Base-by-base conservation (phyloP, 1,140 invertebrate genomes). In the Epicauta chinensis region DNA sequence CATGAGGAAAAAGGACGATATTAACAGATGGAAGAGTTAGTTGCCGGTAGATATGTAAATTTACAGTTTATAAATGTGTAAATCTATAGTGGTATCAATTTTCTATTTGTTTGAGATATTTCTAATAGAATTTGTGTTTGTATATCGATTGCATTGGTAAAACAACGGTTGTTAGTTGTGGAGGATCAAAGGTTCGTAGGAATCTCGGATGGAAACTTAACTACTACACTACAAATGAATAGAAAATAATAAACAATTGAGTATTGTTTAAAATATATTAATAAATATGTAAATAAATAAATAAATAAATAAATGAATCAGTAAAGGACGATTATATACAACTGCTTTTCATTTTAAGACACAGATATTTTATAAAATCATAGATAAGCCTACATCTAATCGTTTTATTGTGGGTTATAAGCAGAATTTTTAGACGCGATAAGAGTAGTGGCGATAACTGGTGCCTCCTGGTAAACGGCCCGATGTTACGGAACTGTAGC, bases 371-470 rank as follows among this genome's bases (percentile, higher is more conserved):
- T 44, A 44, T 29, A 44, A 44, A 44, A 44, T 44, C 7, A 7
- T 23, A 5, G 7, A 23, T 23, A n/a, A n/a, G n/a, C n/a, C 38
- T 40, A 23, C 29, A 41, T n/a, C 17, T 43, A 43, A 43, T n/a
- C 41, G 41, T 30, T 41, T n/a, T n/a, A 43, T 13, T 30, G 6
- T 10, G 41, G 14, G 6, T 34, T 34, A 34, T 3, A 34, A n/a
- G 10, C 17, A 31, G 3, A 16, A n/a, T n/a, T n/a, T 59, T 79
- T 86, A 91, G 65, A 90, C 84, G 71, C 86, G 84, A 75, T 90
- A 90, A 58, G 86, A 87, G 72, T 81, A 91, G 71, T 90, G 87
- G 56, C 87, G 84, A 70, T 89, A 90, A 62, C 73, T 77, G 62
- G 86, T 89, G 66, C 87, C 87, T 60, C 83, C 81, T 45, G 87